Evolutionary conservation across 2,888 invertebrate species (phyloP).

Genomic region (Mylabris sibirica): DNA sequence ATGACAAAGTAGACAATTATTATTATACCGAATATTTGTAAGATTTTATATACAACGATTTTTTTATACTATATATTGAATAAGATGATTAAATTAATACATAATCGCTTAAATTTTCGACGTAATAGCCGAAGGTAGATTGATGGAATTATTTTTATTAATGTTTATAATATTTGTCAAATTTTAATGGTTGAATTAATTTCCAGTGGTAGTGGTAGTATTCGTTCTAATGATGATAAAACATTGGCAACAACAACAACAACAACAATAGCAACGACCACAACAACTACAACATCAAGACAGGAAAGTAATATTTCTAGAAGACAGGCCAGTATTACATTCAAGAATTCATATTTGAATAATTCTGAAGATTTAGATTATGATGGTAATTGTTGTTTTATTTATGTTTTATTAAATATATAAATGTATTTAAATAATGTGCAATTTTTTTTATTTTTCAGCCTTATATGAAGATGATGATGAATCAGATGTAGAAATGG

Average conservation of each 20-base stretch:
- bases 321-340: conserved; percentile 46
- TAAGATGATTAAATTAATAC: conserved; percentile 52
- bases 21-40: neutral
- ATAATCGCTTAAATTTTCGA: conserved; percentile 53
- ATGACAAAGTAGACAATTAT: neutral
- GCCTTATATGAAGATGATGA: conserved; percentile 92
- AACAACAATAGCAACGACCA: conserved; percentile 56
- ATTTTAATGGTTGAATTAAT: conserved; percentile 23
- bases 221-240: conserved; percentile 52
- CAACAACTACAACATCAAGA: neutral
- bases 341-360: conserved; percentile 54
- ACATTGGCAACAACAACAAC: conserved; percentile 45
- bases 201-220: conserved; percentile 45
- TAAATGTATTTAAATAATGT: no score
- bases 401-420: neutral
- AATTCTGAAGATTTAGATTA: conserved; percentile 79
- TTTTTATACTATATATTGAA: neutral
- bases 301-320: conserved; percentile 24
- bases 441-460: conserved; percentile 60
- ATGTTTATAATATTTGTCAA: conserved; percentile 11
- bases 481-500: conserved; percentile 90
- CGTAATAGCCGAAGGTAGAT: conserved; percentile 52
- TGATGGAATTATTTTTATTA: conserved; percentile 17
- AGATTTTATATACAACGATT: conserved; percentile 5
- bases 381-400: conserved; percentile 67